Evolutionary conservation across 2,797 vertebrate genomes (phyloP), one percentile per base, ranked within the genome.

Genomic region (Alfaro cultratus): DNA sequence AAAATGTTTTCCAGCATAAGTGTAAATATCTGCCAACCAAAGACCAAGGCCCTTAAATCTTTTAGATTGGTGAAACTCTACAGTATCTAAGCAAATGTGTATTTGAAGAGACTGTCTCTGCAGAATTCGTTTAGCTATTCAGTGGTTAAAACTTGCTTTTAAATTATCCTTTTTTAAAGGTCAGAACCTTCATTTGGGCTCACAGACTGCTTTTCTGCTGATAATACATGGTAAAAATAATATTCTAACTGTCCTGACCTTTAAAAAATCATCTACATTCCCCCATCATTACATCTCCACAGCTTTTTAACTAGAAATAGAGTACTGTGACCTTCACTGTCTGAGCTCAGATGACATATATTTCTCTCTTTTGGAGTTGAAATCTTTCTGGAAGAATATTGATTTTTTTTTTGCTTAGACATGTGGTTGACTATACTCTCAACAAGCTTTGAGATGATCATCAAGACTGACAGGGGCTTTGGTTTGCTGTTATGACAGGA

Each of bases 241-340:
- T 87, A 80, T 39, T 86, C 80, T 77, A 84, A 73, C 84, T 75
- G 71, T 81, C 77, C 60, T 90, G 92, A 90, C 89, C 89, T 93
- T 92, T 87, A 74, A 83, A 80, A 75, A 71, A 23, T 77, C 75
- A 51, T 79, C 78, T 75, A 3, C 71, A 31, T 36, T 29, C 39
- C 75, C 68, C 78, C 43, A 68, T 76, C 73, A 64, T 67, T 73
- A 49, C 72, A 74, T 76, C 75, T 62, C 51, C 5, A 53, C 75
- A 85, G 21, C 49, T 79, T 79, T 76, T 80, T 47, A 71, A 39
- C 43, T 31, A 31, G 46, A 84, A 79, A 75, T 46, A 47, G 71
- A 76, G 78, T 36, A 13, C n/a, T 73, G 75, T 88, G 85, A 92
- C 91, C 90, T 90, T 89, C 81, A 82, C 62, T 75, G 77, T 78